Evolutionary conservation across 2,888 invertebrate genomes (phyloP).

Genomic region (Elmis aenea): DNA sequence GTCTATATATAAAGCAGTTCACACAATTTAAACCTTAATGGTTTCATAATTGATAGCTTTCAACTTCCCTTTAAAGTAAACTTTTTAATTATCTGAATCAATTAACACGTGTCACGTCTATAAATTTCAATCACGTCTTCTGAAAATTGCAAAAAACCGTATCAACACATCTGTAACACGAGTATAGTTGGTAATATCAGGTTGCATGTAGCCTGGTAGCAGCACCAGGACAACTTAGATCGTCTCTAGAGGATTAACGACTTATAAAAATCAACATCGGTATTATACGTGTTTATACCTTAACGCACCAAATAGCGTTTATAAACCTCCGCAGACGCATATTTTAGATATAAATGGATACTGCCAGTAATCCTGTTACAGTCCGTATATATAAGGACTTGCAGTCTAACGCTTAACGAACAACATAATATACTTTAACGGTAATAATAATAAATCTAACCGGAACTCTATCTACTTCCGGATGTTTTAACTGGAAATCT

Average conservation of each 20-base stretch:
- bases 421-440: constrained; percentile 11
- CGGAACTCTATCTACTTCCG: constrained; percentile 6
- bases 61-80: background rate
- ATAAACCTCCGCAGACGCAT: constrained; percentile 12
- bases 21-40: background rate
- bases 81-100: background rate
- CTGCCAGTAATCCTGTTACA: constrained; percentile 10
- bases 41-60: background rate
- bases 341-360: constrained; percentile 15
- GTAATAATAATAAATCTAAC: constrained; percentile 11
- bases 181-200: no score
- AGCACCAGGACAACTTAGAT: no score
- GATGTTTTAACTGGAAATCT: constrained; percentile 3
- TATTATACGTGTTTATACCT: background rate
- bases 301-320: constrained; percentile 5
- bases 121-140: no score
- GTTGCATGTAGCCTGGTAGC: no score
- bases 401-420: constrained; percentile 6
- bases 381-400: constrained; percentile 10
- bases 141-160: no score
- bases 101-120: no score
- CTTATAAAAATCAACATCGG: no score
- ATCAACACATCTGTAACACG: no score
- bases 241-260: no score
- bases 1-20: no score